A percentile compares a stretch with the other conserved stretches of the same genome.
These are phyloP conservation scores for Epizoanthus rinbou DNA, from an alignment of 92 coral and sea anemone species.

Conservation along the genomic window DNA sequence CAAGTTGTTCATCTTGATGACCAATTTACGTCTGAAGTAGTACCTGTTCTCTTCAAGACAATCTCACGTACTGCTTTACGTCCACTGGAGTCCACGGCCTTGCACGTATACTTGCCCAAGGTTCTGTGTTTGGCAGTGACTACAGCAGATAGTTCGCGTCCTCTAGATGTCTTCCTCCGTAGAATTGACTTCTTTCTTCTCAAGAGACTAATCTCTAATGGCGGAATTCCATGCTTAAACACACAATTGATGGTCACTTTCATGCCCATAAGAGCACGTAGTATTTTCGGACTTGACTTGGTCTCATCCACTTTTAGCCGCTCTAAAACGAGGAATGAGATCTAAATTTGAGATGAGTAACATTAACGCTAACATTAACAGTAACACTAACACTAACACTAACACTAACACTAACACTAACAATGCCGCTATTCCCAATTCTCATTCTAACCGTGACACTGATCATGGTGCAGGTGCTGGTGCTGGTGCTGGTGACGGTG, in stretches of 20 bases:
- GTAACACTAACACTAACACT: too few relatives aligned
- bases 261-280: slow-evolving; percentile 43
- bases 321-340: neutral
- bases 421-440: too few relatives aligned
- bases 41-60: slow-evolving; percentile 45
- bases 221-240: slow-evolving; percentile 45
- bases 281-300: slow-evolving; percentile 35
- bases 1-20: too few relatives aligned
- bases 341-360: neutral
- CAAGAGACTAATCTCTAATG: slow-evolving; percentile 43
- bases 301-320: slow-evolving; percentile 33
- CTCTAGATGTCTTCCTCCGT: neutral
- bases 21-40: too few relatives aligned
- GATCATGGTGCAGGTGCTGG: too few relatives aligned
- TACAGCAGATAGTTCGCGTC: slow-evolving; percentile 39
- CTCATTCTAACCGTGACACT: too few relatives aligned
- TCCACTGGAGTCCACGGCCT: slow-evolving; percentile 46
- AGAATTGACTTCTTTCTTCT: slow-evolving; percentile 17
- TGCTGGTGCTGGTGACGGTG: too few relatives aligned
- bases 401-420: too few relatives aligned
- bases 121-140: slow-evolving; percentile 23
- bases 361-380: neutral
- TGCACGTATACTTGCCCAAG: slow-evolving; percentile 50
- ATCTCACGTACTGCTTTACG: slow-evolving; percentile 29
- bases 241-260: slow-evolving; percentile 47